These are phyloP conservation scores for Dascyllus trimaculatus DNA, from an alignment of 2,113 vertebrate species.

Conservation along the genomic window DNA sequence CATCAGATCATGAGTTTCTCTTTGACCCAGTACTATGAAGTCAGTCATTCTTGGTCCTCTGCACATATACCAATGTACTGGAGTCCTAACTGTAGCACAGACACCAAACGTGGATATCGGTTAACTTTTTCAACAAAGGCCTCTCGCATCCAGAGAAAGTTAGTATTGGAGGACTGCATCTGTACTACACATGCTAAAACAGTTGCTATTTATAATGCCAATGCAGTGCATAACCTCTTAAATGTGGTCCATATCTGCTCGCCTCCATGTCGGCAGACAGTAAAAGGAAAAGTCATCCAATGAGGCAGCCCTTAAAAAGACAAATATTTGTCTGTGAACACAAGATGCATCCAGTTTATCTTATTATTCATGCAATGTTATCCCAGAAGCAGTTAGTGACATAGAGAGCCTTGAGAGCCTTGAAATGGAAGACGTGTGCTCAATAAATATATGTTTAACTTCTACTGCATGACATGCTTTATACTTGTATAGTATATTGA, in stretches of 20 bases:
- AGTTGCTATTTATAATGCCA: too few relatives aligned
- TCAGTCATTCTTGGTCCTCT: too few relatives aligned
- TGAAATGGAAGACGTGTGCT: not conserved
- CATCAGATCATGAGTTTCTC: too few relatives aligned
- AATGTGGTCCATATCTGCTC: not conserved
- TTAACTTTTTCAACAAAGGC: not conserved
- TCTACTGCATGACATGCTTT: not conserved
- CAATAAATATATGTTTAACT: not conserved
- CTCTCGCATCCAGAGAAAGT: not conserved
- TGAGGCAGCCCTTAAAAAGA: not conserved
- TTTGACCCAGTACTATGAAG: too few relatives aligned
- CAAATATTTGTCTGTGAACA: too few relatives aligned
- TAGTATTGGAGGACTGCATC: too few relatives aligned
- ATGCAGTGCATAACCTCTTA: too few relatives aligned
- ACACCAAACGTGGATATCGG: not conserved
- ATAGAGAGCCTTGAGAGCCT: not conserved
- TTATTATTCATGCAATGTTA: not conserved
- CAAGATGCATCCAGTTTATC: not conserved
- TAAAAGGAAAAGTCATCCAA: constrained; percentile 1
- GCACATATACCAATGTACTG: too few relatives aligned
- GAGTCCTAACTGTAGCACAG: too few relatives aligned
- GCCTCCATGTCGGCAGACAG: not conserved
- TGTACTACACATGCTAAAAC: too few relatives aligned
- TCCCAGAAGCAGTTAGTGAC: not conserved
- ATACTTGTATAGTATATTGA: not conserved